These are phyloP conservation scores for Ageneiosus marmoratus DNA, from an alignment of 2,113 vertebrate genomes.

Conservation along the genomic window DNA sequence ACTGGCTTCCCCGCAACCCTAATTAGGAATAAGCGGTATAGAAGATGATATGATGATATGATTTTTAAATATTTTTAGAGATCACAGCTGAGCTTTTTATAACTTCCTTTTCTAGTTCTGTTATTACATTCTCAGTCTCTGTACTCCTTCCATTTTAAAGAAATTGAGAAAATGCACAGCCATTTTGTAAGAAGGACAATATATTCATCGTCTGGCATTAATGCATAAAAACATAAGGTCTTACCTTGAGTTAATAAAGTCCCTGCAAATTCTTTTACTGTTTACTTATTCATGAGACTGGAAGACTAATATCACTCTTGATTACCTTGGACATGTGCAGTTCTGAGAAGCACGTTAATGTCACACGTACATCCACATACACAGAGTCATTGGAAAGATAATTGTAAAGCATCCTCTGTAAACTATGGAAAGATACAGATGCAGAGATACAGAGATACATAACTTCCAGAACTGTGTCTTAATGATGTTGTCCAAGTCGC, in stretches of 20 bases:
- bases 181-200: background rate
- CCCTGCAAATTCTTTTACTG: background rate
- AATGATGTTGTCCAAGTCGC: background rate
- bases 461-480: conserved; percentile 30
- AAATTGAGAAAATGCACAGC: background rate
- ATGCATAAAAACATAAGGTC: conserved; percentile 1
- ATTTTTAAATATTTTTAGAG: too few species aligned
- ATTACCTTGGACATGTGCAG: conserved; percentile 44
- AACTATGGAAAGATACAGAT: too few species aligned
- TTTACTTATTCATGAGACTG: conserved; percentile 24
- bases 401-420: background rate
- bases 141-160: background rate
- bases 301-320: conserved; percentile 16
- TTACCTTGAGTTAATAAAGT: conserved; percentile 7
- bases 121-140: background rate
- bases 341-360: conserved; percentile 59
- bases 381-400: background rate
- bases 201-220: conserved; percentile 3
- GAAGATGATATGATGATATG: too few species aligned
- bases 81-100: background rate
- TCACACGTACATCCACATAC: conserved; percentile 28
- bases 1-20: too few species aligned
- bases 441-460: background rate
- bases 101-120: background rate
- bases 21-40: too few species aligned